Conservation (phyloP, 1,140 invertebrate genomes). For the Cardiocondyla obscurior region DNA sequence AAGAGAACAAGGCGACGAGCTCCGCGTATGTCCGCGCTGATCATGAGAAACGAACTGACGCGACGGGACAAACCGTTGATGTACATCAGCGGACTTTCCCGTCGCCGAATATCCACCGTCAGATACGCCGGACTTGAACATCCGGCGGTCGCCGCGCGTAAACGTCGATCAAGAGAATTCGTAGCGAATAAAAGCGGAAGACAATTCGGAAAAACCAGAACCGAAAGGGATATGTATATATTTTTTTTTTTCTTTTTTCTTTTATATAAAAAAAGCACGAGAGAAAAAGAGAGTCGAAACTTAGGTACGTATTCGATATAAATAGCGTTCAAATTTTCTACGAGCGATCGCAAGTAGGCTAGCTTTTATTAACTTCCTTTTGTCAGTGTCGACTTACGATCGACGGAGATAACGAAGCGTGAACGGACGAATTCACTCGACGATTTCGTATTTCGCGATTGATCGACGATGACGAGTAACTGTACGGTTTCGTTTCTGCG, state of each 20-base stretch:
- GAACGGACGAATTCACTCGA: not conserved
- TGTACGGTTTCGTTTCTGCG: not conserved
- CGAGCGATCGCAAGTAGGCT: not conserved
- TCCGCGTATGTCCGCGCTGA: constrained; percentile 52
- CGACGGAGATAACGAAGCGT: not conserved
- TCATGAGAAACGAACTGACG: constrained; percentile 61
- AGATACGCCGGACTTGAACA: not conserved
- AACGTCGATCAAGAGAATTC: not conserved
- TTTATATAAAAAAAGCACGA: not conserved
- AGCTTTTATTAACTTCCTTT: not conserved
- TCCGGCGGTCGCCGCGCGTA: not conserved
- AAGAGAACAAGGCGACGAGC: constrained; percentile 56
- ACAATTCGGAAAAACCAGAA: not conserved
- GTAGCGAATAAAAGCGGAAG: not conserved
- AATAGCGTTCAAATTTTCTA: not conserved
- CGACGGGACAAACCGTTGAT: constrained; percentile 14
- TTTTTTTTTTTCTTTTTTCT: not conserved
- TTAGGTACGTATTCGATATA: not conserved
- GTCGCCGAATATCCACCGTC: constrained; percentile 10
- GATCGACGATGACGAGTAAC: not conserved
- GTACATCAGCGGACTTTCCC: constrained; percentile 19
- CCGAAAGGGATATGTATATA: not conserved
- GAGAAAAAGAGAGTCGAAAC: not conserved
- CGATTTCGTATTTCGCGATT: constrained; percentile 3
- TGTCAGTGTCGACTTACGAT: not conserved